Percentiles rank a stretch among this genome's conserved stretches.
These are phyloP conservation scores for Enteromius fasciolatus DNA, from an alignment of 2,797 vertebrate genomes.

Conservation along the genomic window DNA sequence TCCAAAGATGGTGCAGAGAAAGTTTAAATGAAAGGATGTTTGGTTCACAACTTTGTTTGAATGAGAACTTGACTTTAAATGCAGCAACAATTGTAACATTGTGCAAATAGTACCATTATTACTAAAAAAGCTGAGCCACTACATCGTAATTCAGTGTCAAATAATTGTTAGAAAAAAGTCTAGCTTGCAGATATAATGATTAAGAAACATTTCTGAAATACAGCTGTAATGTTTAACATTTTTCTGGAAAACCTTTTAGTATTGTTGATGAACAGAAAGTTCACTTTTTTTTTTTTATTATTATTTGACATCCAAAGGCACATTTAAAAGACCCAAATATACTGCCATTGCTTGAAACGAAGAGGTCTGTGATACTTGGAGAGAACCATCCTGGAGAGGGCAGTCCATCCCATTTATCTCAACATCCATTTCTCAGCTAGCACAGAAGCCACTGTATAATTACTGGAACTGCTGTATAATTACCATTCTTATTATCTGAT, in stretches of 20 bases:
- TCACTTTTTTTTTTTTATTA: background rate
- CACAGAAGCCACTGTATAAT: background rate
- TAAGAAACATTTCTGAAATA: background rate
- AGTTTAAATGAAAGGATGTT: conserved; percentile 27
- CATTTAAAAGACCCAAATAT: background rate
- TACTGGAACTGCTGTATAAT: background rate
- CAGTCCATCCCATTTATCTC: background rate
- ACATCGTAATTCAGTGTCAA: background rate
- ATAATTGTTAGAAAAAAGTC: background rate
- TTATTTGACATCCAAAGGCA: background rate
- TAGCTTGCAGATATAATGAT: background rate
- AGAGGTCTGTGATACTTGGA: background rate
- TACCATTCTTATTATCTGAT: background rate
- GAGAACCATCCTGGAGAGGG: background rate
- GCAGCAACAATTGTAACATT: too few species aligned
- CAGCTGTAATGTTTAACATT: background rate
- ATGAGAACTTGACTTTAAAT: background rate
- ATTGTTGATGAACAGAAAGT: background rate
- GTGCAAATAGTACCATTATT: background rate
- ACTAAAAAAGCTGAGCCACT: background rate
- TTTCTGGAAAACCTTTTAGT: background rate
- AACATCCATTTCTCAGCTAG: background rate
- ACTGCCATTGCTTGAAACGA: background rate
- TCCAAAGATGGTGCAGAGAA: conserved; percentile 14
- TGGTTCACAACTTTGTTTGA: conserved; percentile 13